Evolutionary conservation across 2,113 vertebrate species (phyloP), one percentile per base, ranked within the genome.

Genomic region (Hystrix cristata): DNA sequence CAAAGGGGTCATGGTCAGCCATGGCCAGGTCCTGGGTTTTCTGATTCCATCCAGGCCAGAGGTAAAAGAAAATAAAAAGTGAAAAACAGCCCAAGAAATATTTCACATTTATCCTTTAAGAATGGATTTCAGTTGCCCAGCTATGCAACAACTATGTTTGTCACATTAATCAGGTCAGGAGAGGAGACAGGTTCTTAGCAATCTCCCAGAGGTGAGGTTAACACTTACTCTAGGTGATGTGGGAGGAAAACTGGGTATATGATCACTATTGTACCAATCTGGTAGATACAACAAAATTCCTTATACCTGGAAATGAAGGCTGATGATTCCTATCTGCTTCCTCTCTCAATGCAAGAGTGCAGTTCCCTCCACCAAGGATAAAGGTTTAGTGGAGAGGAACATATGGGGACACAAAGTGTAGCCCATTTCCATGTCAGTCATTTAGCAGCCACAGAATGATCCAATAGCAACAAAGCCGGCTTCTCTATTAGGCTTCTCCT

Each of bases 151-250:
- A 86, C 95, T 76, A 69, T 79, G 43, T 60, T 14, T 76, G 57
- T 55, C 93, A 90, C 95, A 96, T 76, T 53, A 85, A 16, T 95
- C 88, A 93, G 16, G 23, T 55, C 34, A 80, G 51, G 74, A 11
- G 78, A 80, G 27, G 23, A 87, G 46, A 87, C 12, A 31, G 31
- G 14, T 43, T 74, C 43, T 31, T 13, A 13, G 31, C 34, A 65
- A 51, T 46, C 92, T 93, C 83, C 57, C 64, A 69, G 27, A 53
- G 27, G 72, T 76, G 98, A 97, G 89, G 29, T 78, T 64, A 85
- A 85, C 90, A 95, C 87, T 48, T 12, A 96, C 64, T 98, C 97
- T 95, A 96, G 74, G 51, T 60, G 94, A 91, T 7, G 1, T 18
- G 5, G 82, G 98, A 95, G 95, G 84, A 97, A 87, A 91, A 79